Conservation (phyloP, 2,888 invertebrate species). For the Harmothoe impar region DNA sequence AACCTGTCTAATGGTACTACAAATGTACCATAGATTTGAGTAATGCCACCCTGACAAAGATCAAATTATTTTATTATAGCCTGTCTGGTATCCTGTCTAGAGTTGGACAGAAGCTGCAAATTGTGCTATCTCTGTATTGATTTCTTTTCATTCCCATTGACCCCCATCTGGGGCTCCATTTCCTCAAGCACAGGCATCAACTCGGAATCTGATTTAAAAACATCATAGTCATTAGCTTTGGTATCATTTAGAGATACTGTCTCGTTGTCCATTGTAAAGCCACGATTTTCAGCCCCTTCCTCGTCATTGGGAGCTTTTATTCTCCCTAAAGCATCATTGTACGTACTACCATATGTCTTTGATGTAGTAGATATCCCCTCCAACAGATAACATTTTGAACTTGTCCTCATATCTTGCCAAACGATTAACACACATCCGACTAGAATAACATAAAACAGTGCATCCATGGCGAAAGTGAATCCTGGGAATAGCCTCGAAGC, state of each 20-base stretch:
- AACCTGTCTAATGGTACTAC: too few species aligned
- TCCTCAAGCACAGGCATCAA: background rate
- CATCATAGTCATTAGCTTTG: background rate
- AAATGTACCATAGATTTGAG: too few species aligned
- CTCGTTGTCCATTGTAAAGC: background rate
- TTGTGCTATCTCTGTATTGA: too few species aligned
- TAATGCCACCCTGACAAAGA: too few species aligned
- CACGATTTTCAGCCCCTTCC: background rate
- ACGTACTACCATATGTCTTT: conserved; percentile 34
- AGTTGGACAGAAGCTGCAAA: too few species aligned
- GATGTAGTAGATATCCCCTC: background rate
- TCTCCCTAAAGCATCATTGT: background rate
- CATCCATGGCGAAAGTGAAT: conserved; percentile 78
- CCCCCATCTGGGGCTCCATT: background rate
- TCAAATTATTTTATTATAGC: too few species aligned
- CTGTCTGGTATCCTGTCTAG: too few species aligned
- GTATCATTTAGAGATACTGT: background rate
- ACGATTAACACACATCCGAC: conserved; percentile 63
- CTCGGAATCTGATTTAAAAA: background rate
- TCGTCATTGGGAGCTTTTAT: background rate
- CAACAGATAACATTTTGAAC: background rate
- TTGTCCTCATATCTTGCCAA: conserved; percentile 40
- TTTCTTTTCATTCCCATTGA: background rate
- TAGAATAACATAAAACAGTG: conserved; percentile 73
- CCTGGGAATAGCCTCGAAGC: conserved; percentile 77